Base-by-base conservation (phyloP, 2,797 vertebrate species). In the Nothura maculosa region DNA sequence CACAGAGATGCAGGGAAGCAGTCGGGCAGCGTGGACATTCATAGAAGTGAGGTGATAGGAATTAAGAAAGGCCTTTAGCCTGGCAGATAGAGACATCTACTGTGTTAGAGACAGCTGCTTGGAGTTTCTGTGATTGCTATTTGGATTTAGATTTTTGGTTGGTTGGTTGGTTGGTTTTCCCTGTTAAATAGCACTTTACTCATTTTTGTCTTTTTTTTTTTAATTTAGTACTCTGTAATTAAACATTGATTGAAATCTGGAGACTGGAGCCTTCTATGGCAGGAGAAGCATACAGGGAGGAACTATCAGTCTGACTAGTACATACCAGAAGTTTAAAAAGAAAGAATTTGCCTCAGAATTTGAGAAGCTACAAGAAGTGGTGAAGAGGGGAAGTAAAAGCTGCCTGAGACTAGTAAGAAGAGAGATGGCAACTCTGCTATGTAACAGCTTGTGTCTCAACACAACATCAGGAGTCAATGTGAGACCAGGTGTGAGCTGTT, bases 211-310 rank as follows among this genome's bases (percentile, higher is more conserved):
- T 45, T 66, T 4, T 38, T 83, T 85, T 89, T 81, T 38, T 38
- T 10, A 87, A 38, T 85, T 34, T 57, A 70, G 28, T 82, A 32
- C 69, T 80, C 90, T 66, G 27, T 83, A 82, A 85, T 92, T 80
- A 94, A 91, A 58, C 16, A 10, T 58, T 16, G 85, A 94, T 47
- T 62, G 19, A 61, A 85, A 83, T 50, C 19, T 55, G 62, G 10
- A 73, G 58, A 36, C 68, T 0, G 2, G 34, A 55, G 16, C 17
- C 36, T 68, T 5, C 32, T 61, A 30, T 80, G 57, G 32, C 54
- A 75, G 30, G 58, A 63, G 43, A 82, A 30, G 42, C 43, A 88
- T 38, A 28, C 11, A 47, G 16, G 32, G 42, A 25, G 70, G 22
- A 92, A 64, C 28, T 66, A 38, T 85, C 24, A 19, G 4, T 92